Evolutionary conservation across 2,888 invertebrate species (phyloP), one percentile per base, ranked within the genome.

Genomic region (Pammene fasciana): DNA sequence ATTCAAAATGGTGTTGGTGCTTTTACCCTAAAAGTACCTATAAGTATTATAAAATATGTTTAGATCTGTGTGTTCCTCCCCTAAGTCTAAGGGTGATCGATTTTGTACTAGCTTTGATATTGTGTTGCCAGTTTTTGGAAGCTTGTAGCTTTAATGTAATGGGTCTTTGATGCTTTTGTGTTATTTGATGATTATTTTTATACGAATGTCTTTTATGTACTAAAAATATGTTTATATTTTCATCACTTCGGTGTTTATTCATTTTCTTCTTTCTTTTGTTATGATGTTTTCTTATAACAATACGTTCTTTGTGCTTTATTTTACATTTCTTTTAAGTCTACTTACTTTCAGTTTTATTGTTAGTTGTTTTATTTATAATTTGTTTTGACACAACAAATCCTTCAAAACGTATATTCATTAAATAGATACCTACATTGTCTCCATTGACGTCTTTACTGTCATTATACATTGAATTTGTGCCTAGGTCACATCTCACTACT

Each of bases 91-190:
- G 52, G 50, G n/a, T n/a, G 52, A 62, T 62, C 8, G 62, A 62
- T 62, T 62, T 62, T 52, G 18, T 62, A 18, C 50, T 41, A 50
- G 50, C 38, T 52, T 62, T 50, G 52, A 62, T 62, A 62, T 62
- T 62, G 50, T 50, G 36, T 61, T n/a, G 16, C 18, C 18, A 34
- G 62, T 41, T 52, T 50, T 41, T n/a, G 41, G 52, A 36, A 45
- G 59, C 26, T 26, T 14, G 48, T 34, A 34, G 46, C 41, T 52
- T 52, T 41, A 62, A 41, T 62, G 26, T 62, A 13, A 41, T 50
- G 50, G 18, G 48, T 52, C 18, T 52, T 52, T 62, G 50, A 41
- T 62, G 52, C 41, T 18, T 52, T 62, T 62, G 41, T 62, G 10
- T 14, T 4, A 6, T 46, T 45, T 50, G 36, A 11, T 38, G 48